phyloP scores from a whole-genome alignment of 2,113 vertebrate species.

The Caranx melampygus region DNA sequence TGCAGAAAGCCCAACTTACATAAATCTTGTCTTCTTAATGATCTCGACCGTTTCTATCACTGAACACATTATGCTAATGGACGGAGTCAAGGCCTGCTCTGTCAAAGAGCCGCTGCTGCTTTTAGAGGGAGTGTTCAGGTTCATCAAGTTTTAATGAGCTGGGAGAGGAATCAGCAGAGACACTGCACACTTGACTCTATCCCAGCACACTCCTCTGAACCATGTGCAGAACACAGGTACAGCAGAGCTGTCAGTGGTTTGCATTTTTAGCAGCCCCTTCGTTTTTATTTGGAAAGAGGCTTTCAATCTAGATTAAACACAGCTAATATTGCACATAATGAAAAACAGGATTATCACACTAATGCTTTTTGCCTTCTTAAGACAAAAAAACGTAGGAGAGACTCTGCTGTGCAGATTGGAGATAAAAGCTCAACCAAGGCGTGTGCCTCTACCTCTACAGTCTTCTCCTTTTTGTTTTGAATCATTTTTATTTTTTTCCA shows the following conservation, averaged over 20 bases:
- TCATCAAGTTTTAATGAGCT: conserved; percentile 80
- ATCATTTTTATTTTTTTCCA: conserved; percentile 2
- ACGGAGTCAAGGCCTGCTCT: conserved; percentile 41
- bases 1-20: conserved; percentile 14
- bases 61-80: conserved; percentile 72
- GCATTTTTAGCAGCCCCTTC: conserved; percentile 17
- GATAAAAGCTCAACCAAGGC: conserved; percentile 21
- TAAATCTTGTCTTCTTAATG: conserved; percentile 25
- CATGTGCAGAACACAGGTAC: conserved; percentile 34
- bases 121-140: conserved; percentile 72
- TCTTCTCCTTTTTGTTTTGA: background rate
- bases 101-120: conserved; percentile 66
- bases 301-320: conserved; percentile 57
- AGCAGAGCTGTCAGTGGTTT: conserved; percentile 21
- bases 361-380: conserved; percentile 25
- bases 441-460: conserved; percentile 1
- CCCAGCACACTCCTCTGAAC: conserved; percentile 37
- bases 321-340: conserved; percentile 52
- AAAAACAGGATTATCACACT: conserved; percentile 57
- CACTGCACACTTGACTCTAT: conserved; percentile 51
- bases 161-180: conserved; percentile 67
- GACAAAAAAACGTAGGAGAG: conserved; percentile 4
- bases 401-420: conserved; percentile 1
- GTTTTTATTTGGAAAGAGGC: conserved; percentile 32
- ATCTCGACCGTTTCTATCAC: conserved; percentile 54